These are phyloP conservation scores for Passer domesticus DNA, from an alignment of 2,113 vertebrate genomes.

Conservation along the genomic window DNA sequence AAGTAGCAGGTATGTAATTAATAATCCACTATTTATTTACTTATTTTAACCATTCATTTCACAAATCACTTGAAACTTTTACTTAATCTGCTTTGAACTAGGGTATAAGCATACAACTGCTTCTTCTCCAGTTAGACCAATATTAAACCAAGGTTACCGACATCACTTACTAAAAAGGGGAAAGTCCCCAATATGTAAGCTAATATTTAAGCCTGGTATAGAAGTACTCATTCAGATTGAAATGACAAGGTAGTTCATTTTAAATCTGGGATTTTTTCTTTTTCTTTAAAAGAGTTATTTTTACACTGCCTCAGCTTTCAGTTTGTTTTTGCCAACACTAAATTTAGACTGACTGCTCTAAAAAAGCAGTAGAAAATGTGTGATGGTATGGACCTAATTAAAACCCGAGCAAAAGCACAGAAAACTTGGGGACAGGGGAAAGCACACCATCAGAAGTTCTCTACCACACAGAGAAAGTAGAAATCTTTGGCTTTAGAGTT, in stretches of 20 bases:
- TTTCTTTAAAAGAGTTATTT: background rate
- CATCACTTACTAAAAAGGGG: background rate
- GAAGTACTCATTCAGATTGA: background rate
- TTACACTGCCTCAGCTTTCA: background rate
- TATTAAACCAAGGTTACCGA: background rate
- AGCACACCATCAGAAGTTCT: background rate
- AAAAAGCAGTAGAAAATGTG: background rate
- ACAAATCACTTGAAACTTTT: background rate
- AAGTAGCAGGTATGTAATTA: background rate
- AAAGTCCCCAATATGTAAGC: background rate
- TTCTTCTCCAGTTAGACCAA: background rate
- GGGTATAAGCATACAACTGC: background rate
- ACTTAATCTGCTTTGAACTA: background rate
- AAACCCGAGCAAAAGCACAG: background rate
- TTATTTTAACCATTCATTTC: background rate
- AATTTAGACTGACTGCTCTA: background rate
- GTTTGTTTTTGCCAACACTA: background rate
- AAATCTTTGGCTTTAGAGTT: background rate
- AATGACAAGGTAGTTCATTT: background rate
- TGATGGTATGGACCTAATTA: background rate
- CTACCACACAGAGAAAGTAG: rapidly evolving
- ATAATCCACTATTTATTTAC: background rate
- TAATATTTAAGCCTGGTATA: background rate
- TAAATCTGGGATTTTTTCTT: background rate
- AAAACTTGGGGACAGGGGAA: background rate